A percentile compares a stretch with the other conserved stretches of the same genome.
These are phyloP conservation scores for Redunca redunca DNA, from an alignment of 2,113 vertebrate genomes.

Conservation along the genomic window DNA sequence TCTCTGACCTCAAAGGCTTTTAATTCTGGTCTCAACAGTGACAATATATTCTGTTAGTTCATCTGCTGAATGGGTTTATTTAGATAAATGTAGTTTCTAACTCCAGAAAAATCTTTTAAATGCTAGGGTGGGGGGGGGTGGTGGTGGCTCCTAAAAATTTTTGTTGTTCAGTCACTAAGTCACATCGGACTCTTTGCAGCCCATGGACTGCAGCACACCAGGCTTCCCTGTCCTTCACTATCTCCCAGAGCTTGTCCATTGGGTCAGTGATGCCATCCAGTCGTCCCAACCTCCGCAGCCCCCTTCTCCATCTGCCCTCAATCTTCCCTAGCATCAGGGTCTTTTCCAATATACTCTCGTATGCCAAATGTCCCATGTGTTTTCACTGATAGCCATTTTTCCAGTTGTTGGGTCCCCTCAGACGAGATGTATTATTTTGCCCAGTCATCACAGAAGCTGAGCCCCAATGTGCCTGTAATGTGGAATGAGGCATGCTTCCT, in stretches of 20 bases:
- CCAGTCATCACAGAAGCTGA: neutral
- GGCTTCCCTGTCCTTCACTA: neutral
- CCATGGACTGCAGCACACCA: neutral
- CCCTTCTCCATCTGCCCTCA: neutral
- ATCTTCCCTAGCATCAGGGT: neutral
- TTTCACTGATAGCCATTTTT: neutral
- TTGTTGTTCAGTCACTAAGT: neutral
- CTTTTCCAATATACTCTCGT: neutral
- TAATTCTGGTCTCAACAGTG: neutral
- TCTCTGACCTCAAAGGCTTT: neutral
- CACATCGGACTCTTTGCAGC: fast-evolving
- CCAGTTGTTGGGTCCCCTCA: neutral
- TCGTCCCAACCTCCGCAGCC: neutral
- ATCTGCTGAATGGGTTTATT: neutral
- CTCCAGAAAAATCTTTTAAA: neutral
- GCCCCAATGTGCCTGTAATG: too few relatives aligned
- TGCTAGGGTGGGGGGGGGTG: fast-evolving
- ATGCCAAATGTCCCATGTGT: neutral
- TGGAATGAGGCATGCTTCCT: neutral
- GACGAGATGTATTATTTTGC: neutral
- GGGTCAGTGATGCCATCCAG: neutral
- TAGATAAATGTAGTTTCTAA: neutral
- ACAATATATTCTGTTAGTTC: neutral
- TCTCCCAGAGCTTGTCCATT: neutral
- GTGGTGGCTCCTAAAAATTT: neutral